These are phyloP conservation scores for Symphodus melops DNA, from an alignment of 2,113 vertebrate species.

Conservation along the genomic window DNA sequence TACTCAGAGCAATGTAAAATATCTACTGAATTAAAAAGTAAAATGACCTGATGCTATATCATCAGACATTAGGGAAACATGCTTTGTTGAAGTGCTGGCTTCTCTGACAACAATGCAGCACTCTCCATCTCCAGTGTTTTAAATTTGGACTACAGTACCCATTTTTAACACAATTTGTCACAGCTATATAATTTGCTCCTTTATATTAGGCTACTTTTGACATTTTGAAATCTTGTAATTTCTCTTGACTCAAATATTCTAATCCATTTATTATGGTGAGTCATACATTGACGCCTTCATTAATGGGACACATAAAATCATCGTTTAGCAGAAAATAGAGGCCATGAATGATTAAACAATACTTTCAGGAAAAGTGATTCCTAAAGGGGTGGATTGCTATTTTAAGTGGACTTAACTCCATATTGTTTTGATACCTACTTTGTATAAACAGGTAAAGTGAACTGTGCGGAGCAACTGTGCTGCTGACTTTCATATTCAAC, in stretches of 20 bases:
- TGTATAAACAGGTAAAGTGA: not conserved
- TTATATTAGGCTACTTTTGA: too few species aligned
- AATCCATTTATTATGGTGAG: not conserved
- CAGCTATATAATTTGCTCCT: not conserved
- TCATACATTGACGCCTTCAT: not conserved
- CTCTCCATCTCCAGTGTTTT: too few species aligned
- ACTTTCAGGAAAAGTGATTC: not conserved
- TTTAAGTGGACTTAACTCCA: not conserved
- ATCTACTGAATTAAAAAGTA: too few species aligned
- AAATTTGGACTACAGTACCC: too few species aligned
- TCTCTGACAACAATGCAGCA: too few species aligned
- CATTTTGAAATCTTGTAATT: not conserved
- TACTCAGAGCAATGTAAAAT: too few species aligned
- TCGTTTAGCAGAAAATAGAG: slow-evolving; percentile 8
- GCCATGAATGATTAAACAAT: slow-evolving; percentile 7
- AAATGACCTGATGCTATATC: too few species aligned
- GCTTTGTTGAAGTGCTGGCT: too few species aligned
- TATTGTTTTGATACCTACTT: slow-evolving; percentile 1
- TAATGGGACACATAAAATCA: slow-evolving; percentile 5
- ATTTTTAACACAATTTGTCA: not conserved
- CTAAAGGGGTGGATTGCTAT: not conserved
- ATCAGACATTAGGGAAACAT: too few species aligned
- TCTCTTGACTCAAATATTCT: not conserved
- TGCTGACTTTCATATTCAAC: slow-evolving; percentile 18
- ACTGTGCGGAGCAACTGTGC: slow-evolving; percentile 6